Evolutionary conservation across 64 coral and sea anemone genomes (phyloP).

Genomic region (Actinia equina): DNA sequence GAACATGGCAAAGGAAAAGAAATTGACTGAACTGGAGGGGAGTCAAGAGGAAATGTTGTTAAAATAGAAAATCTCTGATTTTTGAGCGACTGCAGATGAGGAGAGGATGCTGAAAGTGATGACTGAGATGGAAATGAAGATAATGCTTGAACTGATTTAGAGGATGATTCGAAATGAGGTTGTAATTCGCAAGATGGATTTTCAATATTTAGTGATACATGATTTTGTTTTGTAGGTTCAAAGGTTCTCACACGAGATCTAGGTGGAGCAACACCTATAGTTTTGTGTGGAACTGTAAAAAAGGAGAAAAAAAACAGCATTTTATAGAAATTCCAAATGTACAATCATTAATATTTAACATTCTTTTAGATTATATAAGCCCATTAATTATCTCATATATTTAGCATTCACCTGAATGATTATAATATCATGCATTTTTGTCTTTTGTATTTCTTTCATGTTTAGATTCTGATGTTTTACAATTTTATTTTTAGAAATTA

Average conservation of each 20-base stretch:
- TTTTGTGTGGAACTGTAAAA: constrained; percentile 54
- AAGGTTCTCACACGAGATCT: constrained; percentile 56
- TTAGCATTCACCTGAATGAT: too few species aligned
- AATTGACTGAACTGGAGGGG: not conserved
- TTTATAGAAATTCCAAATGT: not conserved
- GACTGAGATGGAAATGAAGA: not conserved
- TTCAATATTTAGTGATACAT: not conserved
- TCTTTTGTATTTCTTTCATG: too few species aligned
- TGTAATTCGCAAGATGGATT: not conserved
- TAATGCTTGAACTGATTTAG: not conserved
- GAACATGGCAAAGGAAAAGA: not conserved
- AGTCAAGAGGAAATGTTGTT: constrained; percentile 21
- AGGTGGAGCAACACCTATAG: constrained; percentile 68
- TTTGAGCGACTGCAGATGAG: not conserved
- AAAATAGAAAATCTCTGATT: not conserved
- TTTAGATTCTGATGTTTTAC: too few species aligned
- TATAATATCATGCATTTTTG: too few species aligned
- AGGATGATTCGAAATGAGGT: not conserved
- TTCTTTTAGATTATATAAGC: not conserved
- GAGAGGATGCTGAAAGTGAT: not conserved
- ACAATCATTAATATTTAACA: not conserved
- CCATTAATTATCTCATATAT: too few species aligned
- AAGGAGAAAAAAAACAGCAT: constrained; percentile 12
- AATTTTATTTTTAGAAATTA: too few species aligned
- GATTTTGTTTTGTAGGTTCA: not conserved